Evolutionary conservation across 1,140 invertebrate species (phyloP), one percentile per base, ranked within the genome.

Genomic region (Pseudomyrmex pallidus): DNA sequence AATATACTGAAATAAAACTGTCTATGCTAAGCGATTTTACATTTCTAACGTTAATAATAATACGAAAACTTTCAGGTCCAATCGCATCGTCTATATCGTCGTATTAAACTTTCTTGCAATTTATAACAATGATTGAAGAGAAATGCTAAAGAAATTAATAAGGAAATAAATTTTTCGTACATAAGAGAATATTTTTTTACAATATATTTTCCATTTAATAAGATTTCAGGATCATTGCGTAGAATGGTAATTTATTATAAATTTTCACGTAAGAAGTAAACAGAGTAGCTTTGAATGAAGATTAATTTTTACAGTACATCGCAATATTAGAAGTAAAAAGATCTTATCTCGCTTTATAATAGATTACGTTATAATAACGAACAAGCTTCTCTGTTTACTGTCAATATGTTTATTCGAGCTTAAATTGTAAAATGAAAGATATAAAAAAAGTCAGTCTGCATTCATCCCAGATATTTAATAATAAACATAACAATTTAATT

Each of bases 1-100:
- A 92, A 90, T 89, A 92, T 93, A 93, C 78, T 88, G 88, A 90
- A 92, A 93, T 92, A 88, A 87, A 91, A 90, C 82, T 90, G 83
- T 89, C 88, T 89, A 89, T 89, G 77, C 74, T 73, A 85, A 87
- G 83, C 57, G 46, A 57, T 61, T 35, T 61, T 15, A 52, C 44
- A 76, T 13, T 22, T 85, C 9, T 66, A 56, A 68, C 17, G 17
- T 77, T 9, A 67, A 56, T 7, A 35, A 35, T 35, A 15, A 15
- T 66, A 68, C 68, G 2, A 77, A 67, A 35, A 77, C n/a, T 67
- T 66, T 3, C 46, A 66, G 22, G 7, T 76, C 3, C 13, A 61
- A 25, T 25, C 12, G 62, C 12, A 74, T 63, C 46, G 2, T 35
- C 12, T 74, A 13, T 57, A 73, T 22, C 20, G 20, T 17, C 1